Conservation (phyloP, 1,140 invertebrate species). For the Caenorhabditis remanei region DNA sequence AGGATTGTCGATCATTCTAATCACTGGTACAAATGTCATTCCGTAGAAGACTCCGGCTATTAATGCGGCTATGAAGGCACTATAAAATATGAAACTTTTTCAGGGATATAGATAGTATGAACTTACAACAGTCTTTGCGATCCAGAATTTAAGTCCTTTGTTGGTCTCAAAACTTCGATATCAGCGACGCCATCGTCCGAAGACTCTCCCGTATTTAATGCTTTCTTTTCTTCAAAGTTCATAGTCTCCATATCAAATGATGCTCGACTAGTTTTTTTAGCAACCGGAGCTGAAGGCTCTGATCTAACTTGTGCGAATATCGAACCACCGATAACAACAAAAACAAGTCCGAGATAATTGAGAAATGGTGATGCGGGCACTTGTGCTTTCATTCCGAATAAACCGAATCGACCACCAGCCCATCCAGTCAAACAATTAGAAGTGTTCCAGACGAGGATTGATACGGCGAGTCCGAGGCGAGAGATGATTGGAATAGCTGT, state of each 20-base stretch:
- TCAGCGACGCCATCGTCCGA: neutral
- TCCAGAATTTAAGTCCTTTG: slow-evolving; percentile 29
- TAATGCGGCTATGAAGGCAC: slow-evolving; percentile 68
- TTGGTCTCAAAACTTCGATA: slow-evolving; percentile 8
- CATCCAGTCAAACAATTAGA: slow-evolving; percentile 78
- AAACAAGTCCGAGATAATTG: slow-evolving; percentile 78
- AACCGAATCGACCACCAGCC: slow-evolving; percentile 79
- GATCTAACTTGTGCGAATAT: slow-evolving; percentile 68
- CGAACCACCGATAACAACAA: slow-evolving; percentile 76
- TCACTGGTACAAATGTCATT: slow-evolving; percentile 78
- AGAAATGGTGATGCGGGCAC: slow-evolving; percentile 68
- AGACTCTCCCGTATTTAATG: slow-evolving; percentile 50
- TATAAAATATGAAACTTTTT: slow-evolving; percentile 11
- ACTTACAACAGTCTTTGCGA: slow-evolving; percentile 45
- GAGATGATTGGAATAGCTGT: slow-evolving; percentile 79
- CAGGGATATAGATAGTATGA: neutral
- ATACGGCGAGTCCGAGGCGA: slow-evolving; percentile 79
- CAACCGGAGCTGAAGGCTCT: slow-evolving; percentile 42
- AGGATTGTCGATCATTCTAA: slow-evolving; percentile 78
- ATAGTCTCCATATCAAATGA: slow-evolving; percentile 25
- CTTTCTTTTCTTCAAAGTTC: slow-evolving; percentile 55
- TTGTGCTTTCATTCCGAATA: slow-evolving; percentile 76
- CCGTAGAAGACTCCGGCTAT: slow-evolving; percentile 79
- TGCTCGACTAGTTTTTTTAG: slow-evolving; percentile 19
- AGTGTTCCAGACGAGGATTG: slow-evolving; percentile 79